Base-by-base conservation (phyloP, 92 coral and sea anemone genomes). In the Montipora capitata region DNA sequence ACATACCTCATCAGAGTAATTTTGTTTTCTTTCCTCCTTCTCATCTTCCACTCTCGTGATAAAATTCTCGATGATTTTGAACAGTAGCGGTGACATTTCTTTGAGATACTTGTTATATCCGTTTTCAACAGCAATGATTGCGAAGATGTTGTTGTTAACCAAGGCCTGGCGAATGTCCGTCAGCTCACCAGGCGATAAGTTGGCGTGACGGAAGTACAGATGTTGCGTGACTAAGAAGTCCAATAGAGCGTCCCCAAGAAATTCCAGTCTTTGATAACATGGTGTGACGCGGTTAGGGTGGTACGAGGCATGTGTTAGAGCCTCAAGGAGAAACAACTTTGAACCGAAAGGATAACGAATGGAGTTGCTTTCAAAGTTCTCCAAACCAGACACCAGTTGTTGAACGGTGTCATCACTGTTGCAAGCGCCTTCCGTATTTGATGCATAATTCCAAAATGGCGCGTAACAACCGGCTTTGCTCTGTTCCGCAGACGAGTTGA, bases 71-170 rank as follows among this genome's bases (percentile, higher is more conserved):
- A 97, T 87, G n/a, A 90, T 96, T 73, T 78, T 86, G 78, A 94
- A 97, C 98, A 95, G 92, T 63, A 63, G 40, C 1, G 99, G 98
- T 11, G 99, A 97, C 79, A 93, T 96, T 70, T 96, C 92, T 57
- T 93, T 95, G 69, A 97, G 80, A 44, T 87, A 87, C 84, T 92
- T 90, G 89, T 97, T 95, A 64, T 75, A 97, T 42, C 83, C 87
- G 77, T 95, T 56, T 15, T 93, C 81, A 9, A 97, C 98, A 13
- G 99, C 98, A 65, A 95, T 92, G 68, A 90, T 81, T 52, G 99
- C 99, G 63, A 97, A 97, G 72, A 94, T 97, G 90, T 97, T 96
- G 83, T 97, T 97, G 81, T 97, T 97, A 40, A 97, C 99, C 82
- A 97, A 78, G 5, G 99, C 99, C 81, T 96, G 98, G 43, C 99